Percentiles rank a stretch among this genome's conserved stretches.
phyloP scores from a whole-genome alignment of 1,140 invertebrate species.

The Apis florea region DNA sequence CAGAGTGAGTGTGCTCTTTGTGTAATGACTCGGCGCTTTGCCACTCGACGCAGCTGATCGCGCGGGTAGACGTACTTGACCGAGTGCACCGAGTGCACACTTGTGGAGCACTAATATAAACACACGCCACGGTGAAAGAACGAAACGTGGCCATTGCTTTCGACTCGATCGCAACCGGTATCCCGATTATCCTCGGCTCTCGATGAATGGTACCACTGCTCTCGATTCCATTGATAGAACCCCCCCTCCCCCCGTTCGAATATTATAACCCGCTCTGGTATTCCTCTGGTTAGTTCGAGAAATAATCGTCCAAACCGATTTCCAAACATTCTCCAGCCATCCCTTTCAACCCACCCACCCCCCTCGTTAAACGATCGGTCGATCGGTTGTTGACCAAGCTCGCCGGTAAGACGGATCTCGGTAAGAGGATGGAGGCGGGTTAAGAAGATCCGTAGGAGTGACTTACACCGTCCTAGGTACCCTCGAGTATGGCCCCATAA shows the following conservation, averaged over 20 bases:
- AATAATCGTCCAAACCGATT: too few relatives aligned
- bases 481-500: conserved; percentile 67
- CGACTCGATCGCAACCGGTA: conserved; percentile 14
- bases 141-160: conserved; percentile 70
- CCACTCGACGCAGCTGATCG: conserved; percentile 71
- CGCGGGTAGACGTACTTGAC: conserved; percentile 77
- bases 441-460: conserved; percentile 76
- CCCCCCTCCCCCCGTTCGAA: too few relatives aligned
- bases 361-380: conserved; percentile 9
- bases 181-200: not conserved
- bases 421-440: conserved; percentile 70
- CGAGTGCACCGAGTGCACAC: conserved; percentile 74
- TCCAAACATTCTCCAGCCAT: too few relatives aligned
- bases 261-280: too few relatives aligned
- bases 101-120: conserved; percentile 74
- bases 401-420: conserved; percentile 58
- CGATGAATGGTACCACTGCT: too few relatives aligned
- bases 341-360: too few relatives aligned
- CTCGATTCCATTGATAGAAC: not conserved
- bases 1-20: conserved; percentile 79
- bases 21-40: conserved; percentile 77
- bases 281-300: too few relatives aligned
- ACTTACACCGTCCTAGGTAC: conserved; percentile 68
- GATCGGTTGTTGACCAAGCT: conserved; percentile 48
- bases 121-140: conserved; percentile 62